Evolutionary conservation across 2,888 invertebrate species (phyloP), one percentile per base, ranked within the genome.

Genomic region (Drosophila neonasuta): DNA sequence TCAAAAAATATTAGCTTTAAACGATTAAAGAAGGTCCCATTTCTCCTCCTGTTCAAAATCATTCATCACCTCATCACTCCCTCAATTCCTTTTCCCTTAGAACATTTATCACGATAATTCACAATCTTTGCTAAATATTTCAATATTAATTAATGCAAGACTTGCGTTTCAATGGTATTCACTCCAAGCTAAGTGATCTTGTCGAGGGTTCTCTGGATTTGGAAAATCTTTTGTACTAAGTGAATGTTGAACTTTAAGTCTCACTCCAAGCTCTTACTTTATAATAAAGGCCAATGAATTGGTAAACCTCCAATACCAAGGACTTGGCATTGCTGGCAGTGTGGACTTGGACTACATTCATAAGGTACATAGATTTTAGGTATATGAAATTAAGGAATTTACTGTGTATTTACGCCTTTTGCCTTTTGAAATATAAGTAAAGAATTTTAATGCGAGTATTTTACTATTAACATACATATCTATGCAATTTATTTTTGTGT

Each of bases 1-100:
- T 83, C 78, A 75, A 71, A 80, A 66, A 65, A 66, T 83, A 80
- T 68, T 80, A 81, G 80, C 80, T 81, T 81, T 81, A 81, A 83
- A 72, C 9, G 34, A 61, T 32, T 57, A 42, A 66, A 52, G 30
- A 61, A 39, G 34, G 20, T 59, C 62, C 71, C 68, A 48, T 34
- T 42, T 24, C 80, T 41, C 36, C 48, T 54, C 17, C 29, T 17
- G 3, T 39, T 20, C 48, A 34, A 42, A 11, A 13, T 34, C 15
- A 20, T 34, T 29, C n/a, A 45, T 32, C 42, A 54, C 11, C 8
- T 29, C n/a, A 45, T 32, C 32, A 54, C 11, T 32, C 36, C 10
- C 10, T 2, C 10, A 13, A 45, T 10, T 34, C 44, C 32, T 20
- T 6, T 13, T 36, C 15, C 44, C 44, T 13, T n/a, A 20, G 20